phyloP scores from a whole-genome alignment of 2,113 vertebrate species.

The Ahaetulla prasina region DNA sequence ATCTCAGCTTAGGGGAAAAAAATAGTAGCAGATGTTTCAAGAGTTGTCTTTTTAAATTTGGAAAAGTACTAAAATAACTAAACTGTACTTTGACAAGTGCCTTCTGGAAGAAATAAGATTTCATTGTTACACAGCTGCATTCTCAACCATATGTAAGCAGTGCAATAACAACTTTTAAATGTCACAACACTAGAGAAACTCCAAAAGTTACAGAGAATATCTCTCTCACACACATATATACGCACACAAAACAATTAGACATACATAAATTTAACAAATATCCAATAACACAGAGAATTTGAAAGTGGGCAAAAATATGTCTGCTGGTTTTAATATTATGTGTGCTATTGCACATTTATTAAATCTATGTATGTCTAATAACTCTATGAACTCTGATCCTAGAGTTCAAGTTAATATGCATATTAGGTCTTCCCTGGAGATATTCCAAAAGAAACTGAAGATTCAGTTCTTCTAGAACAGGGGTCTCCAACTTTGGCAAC shows the following conservation, averaged over 20 bases:
- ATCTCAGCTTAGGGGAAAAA: background rate
- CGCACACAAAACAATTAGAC: background rate
- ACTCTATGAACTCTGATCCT: too few relatives aligned
- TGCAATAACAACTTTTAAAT: constrained; percentile 23
- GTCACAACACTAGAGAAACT: constrained; percentile 21
- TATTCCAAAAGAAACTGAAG: background rate
- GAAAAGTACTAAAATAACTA: constrained; percentile 15
- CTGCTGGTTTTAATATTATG: background rate
- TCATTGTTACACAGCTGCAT: constrained; percentile 26
- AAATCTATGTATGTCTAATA: background rate
- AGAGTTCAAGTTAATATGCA: background rate
- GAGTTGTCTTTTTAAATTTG: background rate
- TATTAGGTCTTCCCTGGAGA: background rate
- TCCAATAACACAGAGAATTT: background rate
- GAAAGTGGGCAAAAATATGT: background rate
- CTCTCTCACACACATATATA: fast-evolving
- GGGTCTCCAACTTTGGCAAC: too few relatives aligned
- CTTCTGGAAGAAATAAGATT: constrained; percentile 27
- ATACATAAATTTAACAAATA: background rate
- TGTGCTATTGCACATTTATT: background rate
- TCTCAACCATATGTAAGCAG: constrained; percentile 23
- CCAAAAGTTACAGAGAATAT: background rate
- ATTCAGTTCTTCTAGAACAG: background rate
- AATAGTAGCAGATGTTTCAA: background rate
- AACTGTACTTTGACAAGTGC: constrained; percentile 30